Base-by-base conservation (phyloP, 2,113 vertebrate species). In the Gavia stellata region DNA sequence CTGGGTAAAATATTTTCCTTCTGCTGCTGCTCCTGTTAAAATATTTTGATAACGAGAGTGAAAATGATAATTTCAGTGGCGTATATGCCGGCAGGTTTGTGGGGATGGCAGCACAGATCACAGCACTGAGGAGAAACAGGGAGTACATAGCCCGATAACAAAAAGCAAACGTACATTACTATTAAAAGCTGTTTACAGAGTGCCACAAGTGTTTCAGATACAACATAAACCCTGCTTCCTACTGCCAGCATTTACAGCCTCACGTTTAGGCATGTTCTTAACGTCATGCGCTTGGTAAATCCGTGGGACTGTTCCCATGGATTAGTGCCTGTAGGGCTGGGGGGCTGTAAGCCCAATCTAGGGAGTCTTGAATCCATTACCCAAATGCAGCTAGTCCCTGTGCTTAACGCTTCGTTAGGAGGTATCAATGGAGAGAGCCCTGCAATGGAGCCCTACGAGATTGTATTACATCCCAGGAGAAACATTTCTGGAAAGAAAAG, bases 111-210 rank as follows among this genome's bases (percentile, higher is more conserved):
- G 88, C 19, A 31, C 20, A 38, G 81, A 58, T 61, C 25, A 23
- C 49, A 85, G 65, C 58, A 3, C 28, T 14, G 28, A 23, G 49
- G 18, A 80, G 66, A 38, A 81, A 55, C 18, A 31, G n/a, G 33
- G 63, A 82, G 15, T 26, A 38, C 21, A 1, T 1, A 33, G n/a
- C 12, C 50, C 0, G 5, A 42, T 58, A 88, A 89, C 72, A 81
- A 83, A 85, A 62, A 23, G 7, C 73, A 88, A 92, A 85, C 14
- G 5, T 3, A 23, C 16, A 33, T 44, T 62, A 12, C 81, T 88
- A 80, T 82, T 77, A 92, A 86, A 92, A 94, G 42, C 62, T 88
- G 71, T 82, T 95, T 90, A 81, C 67, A 80, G 78, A 92, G 81
- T 80, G 44, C 58, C 55, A 68, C 21, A 6, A 61, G 34, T 14